Conservation (phyloP, 2,888 invertebrate species). For the Xestoiulus laeticollis region DNA sequence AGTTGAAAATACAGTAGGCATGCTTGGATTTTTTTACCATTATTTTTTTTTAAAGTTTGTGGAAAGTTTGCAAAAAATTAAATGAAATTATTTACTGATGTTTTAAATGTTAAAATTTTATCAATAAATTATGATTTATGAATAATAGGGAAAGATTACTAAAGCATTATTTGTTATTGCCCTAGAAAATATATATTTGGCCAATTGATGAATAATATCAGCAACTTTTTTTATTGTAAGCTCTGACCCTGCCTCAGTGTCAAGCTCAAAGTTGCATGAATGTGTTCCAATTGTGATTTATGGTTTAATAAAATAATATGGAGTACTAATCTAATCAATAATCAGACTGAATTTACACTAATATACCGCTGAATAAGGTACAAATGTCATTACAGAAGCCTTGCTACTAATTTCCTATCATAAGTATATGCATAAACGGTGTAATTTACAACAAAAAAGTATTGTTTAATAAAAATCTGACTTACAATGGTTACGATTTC, state of each 20-base stretch:
- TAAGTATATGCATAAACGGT: background rate
- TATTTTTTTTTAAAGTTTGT: constrained; percentile 5
- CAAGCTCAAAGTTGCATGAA: background rate
- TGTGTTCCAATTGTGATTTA: background rate
- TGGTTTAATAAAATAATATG: background rate
- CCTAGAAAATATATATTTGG: background rate
- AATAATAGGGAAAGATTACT: background rate
- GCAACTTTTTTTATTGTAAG: background rate
- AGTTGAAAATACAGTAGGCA: background rate
- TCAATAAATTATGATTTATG: constrained; percentile 3
- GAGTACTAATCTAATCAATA: background rate
- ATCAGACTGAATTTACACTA: background rate
- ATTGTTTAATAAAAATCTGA: constrained; percentile 1
- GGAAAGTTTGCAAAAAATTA: background rate
- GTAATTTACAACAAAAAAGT: background rate
- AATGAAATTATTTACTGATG: background rate
- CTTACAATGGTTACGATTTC: background rate
- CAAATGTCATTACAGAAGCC: constrained; percentile 8
- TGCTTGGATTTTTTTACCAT: background rate
- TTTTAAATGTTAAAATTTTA: background rate
- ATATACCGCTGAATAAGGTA: background rate
- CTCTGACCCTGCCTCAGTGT: background rate
- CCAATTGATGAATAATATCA: background rate
- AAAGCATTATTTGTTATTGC: background rate
- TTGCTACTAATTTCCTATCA: background rate